A percentile compares a stretch with the other conserved stretches of the same genome.
Evolutionary conservation across 2,888 invertebrate species (phyloP).

Genomic region (Dynastes grantii): DNA sequence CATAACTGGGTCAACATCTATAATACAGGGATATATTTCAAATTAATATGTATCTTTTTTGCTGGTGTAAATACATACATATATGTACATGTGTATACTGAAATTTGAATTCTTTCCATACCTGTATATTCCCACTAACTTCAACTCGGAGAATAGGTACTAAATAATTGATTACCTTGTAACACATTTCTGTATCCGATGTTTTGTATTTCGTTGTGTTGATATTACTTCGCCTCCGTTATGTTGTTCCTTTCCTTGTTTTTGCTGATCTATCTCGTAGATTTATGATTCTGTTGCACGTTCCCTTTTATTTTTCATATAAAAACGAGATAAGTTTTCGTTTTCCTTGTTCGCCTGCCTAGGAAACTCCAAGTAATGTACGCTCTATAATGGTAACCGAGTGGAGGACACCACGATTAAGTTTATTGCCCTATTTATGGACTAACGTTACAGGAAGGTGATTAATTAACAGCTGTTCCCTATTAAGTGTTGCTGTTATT

Average conservation of each 20-base stretch:
- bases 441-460: neutral
- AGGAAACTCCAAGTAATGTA: neutral
- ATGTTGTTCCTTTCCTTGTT: constrained; percentile 53
- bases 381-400: constrained; percentile 12
- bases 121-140: constrained; percentile 59
- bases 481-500: constrained; percentile 1
- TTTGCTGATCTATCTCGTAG: constrained; percentile 54
- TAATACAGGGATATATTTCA: too few species aligned
- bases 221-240: constrained; percentile 17
- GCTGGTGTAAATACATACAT: too few species aligned
- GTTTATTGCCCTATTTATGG: constrained; percentile 37
- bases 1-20: too few species aligned
- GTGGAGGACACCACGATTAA: constrained; percentile 8
- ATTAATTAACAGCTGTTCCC: constrained; percentile 35
- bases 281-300: constrained; percentile 60
- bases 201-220: constrained; percentile 57
- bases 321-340: constrained; percentile 55
- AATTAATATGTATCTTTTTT: too few species aligned
- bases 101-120: too few species aligned
- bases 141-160: constrained; percentile 57
- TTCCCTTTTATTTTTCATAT: constrained; percentile 54
- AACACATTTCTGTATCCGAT: constrained; percentile 60
- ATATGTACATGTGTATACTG: too few species aligned
- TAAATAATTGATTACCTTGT: constrained; percentile 62
- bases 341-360: neutral